Evolutionary conservation across 2,113 vertebrate species (phyloP).

Genomic region (Amblyopsis rosae): DNA sequence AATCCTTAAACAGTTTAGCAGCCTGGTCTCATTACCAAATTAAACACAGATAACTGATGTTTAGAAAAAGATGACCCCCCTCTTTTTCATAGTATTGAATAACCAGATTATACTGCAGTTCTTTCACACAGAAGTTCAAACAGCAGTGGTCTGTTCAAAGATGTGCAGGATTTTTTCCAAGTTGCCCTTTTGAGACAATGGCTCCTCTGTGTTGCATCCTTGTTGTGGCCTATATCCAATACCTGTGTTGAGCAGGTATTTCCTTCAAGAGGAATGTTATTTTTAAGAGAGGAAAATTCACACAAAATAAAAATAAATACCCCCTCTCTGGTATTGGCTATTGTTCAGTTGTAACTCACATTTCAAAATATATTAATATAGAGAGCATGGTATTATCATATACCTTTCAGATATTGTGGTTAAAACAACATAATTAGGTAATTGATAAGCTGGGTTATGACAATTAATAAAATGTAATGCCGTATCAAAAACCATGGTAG

Average conservation of each 20-base stretch:
- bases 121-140: too few species aligned
- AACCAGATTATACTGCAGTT: too few species aligned
- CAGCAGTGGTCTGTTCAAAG: too few species aligned
- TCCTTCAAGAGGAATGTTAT: slow-evolving; percentile 21
- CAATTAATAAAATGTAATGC: too few species aligned
- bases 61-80: neutral
- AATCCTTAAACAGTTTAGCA: too few species aligned
- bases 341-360: neutral
- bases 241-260: slow-evolving; percentile 29
- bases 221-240: slow-evolving; percentile 13
- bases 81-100: neutral
- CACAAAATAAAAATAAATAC: slow-evolving; percentile 17
- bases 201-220: slow-evolving; percentile 12
- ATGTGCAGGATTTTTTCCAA: too few species aligned
- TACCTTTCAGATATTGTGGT: neutral
- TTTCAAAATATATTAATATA: neutral
- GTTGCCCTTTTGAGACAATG: slow-evolving; percentile 28
- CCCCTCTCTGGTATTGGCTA: neutral
- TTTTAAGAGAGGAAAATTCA: slow-evolving; percentile 23
- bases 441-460: too few species aligned
- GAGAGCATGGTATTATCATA: slow-evolving; percentile 1
- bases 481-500: neutral
- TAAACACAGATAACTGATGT: neutral
- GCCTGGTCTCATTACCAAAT: neutral
- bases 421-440: neutral